Evolutionary conservation across 64 coral and sea anemone species (phyloP), one percentile per base, ranked within the genome.

Genomic region (Acropora tenuis): DNA sequence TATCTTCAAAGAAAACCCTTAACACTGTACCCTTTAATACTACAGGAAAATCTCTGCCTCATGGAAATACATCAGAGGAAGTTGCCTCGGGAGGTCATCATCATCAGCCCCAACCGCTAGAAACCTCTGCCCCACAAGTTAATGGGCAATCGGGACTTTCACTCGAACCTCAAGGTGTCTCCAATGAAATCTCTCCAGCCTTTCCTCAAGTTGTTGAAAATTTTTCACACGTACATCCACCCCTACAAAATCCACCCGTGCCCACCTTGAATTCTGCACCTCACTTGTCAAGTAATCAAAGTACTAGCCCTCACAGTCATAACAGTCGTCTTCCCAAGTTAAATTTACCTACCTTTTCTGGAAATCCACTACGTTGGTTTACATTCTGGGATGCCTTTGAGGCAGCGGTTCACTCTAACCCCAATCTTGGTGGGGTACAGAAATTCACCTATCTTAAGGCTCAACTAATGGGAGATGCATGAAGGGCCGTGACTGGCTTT

Each of bases 401-500:
- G 42, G 86, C 60, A 83, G 92, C 86, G 13, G 92, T 94, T 17
- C 74, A 94, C n/a, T 77, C 42, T 9, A 89, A 85, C 20, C n/a
- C 92, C 20, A 78, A 15, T 42, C 80, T 94, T 16, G 79, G 55
- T 55, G 60, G 48, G 15, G 80, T 90, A 19, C 87, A 94, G 30
- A 90, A 90, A 50, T 94, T 94, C n/a, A 94, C n/a, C 43, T 90
- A 94, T 40, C 80, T 90, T 20, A 79, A 80, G 48, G 83, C 86
- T 17, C 92, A 89, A 78, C 11, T 94, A 2, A 18, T 18, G 6
- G 92, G 87, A 6, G 92, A 94, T 76, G 92, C 87, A 5, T 18
- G 18, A 7, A 89, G 82, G 41, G 90, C 57, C 44, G 66, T 92
- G 1, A 47, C 90, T 47, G 82, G 90, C 10, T 87, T 88, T 43